Evolutionary conservation across 2,888 invertebrate species (phyloP), one percentile per base, ranked within the genome.

Genomic region (Erebia palarica): DNA sequence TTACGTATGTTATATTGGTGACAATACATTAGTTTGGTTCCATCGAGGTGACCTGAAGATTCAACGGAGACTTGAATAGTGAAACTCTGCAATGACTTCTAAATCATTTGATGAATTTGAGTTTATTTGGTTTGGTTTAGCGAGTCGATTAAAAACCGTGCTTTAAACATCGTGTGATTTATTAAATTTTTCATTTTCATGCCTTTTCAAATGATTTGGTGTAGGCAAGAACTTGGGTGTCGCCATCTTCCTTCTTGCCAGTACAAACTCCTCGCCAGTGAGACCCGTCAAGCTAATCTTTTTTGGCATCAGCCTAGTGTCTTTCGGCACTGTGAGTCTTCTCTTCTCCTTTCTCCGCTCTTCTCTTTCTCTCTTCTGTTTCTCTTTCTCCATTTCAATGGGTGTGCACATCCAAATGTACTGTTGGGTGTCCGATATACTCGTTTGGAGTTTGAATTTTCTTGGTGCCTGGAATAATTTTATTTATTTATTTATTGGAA

Each of bases 351-450:
- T 78, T 7, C 67, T 65, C 18, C 67, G 73, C 18, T 64, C 74
- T 47, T 76, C 77, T 27, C 72, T 72, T 3, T 69, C 42, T 18
- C 75, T 65, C 13, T 47, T 73, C 67, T 47, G 1, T 13, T 71
- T 68, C 49, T 16, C 14, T 27, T 10, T 67, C 44, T 60, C 68
- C 14, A 73, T 73, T 0, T 73, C 68, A 21, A 76, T 63, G 0
- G 78, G 81, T 61, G 88, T 85, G 7, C 4, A 21, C 81, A 87
- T 83, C 92, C 91, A 92, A 2, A 92, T 91, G 7, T 76, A 69
- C 67, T 91, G 90, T 0, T 76, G 51, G 0, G 79, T 76, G 0
- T 82, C 81, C 0, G 84, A 75, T 47, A 89, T 82, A 0, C 75
- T 76, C 0, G 64, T 27, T 70, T 80, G 79, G 0, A 91, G 7